phyloP scores from a whole-genome alignment of 2,797 vertebrate genomes.

The Potorous gilbertii region DNA sequence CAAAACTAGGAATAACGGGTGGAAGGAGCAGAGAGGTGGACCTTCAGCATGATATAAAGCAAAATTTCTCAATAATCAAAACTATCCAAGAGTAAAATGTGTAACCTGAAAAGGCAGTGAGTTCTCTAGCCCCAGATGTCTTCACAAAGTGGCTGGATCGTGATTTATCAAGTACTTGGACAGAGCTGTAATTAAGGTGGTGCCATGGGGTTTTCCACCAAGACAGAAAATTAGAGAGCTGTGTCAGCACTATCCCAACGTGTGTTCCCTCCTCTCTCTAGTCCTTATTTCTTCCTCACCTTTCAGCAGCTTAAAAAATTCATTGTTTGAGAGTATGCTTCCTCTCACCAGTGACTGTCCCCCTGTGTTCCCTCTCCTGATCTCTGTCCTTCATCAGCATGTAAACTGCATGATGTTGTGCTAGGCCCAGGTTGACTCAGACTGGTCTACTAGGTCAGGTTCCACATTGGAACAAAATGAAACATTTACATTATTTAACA shows the following conservation, averaged over 20 bases:
- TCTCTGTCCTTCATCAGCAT: neutral
- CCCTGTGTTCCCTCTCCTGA: neutral
- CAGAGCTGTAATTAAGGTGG: neutral
- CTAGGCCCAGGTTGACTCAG: neutral
- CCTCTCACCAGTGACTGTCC: neutral
- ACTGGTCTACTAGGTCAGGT: neutral
- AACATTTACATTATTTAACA: neutral
- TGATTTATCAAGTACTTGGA: neutral
- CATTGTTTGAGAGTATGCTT: neutral
- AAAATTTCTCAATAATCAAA: neutral
- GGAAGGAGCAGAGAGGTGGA: neutral
- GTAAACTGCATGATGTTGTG: neutral
- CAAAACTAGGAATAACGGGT: neutral
- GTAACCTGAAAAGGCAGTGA: neutral
- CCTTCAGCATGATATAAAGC: neutral
- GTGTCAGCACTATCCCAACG: neutral
- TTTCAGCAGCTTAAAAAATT: neutral
- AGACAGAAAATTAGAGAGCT: neutral
- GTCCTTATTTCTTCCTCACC: neutral
- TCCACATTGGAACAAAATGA: neutral
- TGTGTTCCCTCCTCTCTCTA: neutral
- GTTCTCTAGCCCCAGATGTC: neutral
- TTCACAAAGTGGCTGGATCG: neutral
- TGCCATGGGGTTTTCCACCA: neutral
- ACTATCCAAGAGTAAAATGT: neutral